Conservation (phyloP, 2,888 invertebrate species). For the Callyntrura sp. region DNA sequence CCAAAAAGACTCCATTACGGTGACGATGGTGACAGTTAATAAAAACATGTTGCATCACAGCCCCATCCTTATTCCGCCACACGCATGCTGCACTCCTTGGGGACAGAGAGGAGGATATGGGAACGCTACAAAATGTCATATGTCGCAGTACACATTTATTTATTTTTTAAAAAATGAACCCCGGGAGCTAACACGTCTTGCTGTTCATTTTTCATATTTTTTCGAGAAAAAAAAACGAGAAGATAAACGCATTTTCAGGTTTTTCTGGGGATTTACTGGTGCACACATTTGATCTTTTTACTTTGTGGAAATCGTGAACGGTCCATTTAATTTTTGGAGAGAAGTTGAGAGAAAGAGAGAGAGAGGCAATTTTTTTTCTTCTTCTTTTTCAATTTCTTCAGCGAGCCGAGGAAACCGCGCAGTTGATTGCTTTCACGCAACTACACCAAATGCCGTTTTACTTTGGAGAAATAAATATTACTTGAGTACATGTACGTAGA, state of each 20-base stretch:
- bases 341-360: neutral
- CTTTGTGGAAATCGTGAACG: neutral
- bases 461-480: neutral
- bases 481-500: neutral
- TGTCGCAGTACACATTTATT: neutral
- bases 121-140: no score
- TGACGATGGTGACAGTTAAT: conserved; percentile 33
- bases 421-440: neutral
- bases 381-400: neutral
- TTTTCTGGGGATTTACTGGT: neutral
- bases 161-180: neutral
- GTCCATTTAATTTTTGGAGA: conserved; percentile 14
- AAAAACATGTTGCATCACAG: conserved; percentile 49
- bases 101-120: neutral
- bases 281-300: neutral
- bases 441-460: conserved; percentile 2
- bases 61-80: neutral
- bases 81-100: neutral
- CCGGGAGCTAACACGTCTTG: neutral
- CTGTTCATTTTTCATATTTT: conserved; percentile 5
- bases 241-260: neutral
- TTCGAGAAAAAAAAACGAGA: neutral
- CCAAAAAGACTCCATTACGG: neutral
- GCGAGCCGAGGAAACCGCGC: neutral
- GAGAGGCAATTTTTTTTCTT: neutral